Evolutionary conservation across 2,113 vertebrate genomes (phyloP), one percentile per base, ranked within the genome.

Genomic region (Xiphophorus maculatus): DNA sequence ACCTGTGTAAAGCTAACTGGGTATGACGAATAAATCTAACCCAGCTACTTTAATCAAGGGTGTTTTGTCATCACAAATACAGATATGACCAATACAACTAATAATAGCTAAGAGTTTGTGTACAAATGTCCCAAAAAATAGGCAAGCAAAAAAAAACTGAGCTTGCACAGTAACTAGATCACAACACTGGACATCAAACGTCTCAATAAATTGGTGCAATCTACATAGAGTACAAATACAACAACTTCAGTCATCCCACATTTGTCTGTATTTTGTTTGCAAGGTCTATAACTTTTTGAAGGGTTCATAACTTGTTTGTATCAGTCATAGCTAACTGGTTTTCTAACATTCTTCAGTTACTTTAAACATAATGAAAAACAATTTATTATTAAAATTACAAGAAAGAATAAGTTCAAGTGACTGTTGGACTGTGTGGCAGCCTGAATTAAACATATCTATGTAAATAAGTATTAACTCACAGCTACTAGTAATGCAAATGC

Each of bases 131-230:
- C 44, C 30, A n/a, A 37, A 65, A 71, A 68, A 33, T 48, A 37
- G 33, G 32, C 4, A 22, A 29, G 28, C 28, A 28, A 28, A 28
- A 28, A 28, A 3, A 0, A 22, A 17, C 12, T 30, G 8, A 62
- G 33, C 25, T 17, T 0, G n/a, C 40, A 67, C 63, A 25, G 30
- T 48, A 65, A 64, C 17, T 40, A 44, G 32, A 19, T 48, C 29
- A 42, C 30, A 40, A 51, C 40, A 64, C 30, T 0, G 22, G 17
- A 77, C 58, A 77, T 30, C 64, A 5, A 25, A 48, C 69, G 27
- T 69, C 60, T 77, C 11, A 70, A 44, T 64, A 29, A 72, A 83
- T 48, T 29, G 42, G 69, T 73, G 27, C 17, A 3, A 71, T 79
- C 27, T 5, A 51, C 2, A 63, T 63, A 54, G 7, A 9, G 22